Evolutionary conservation across 2,113 vertebrate genomes (phyloP), one percentile per base, ranked within the genome.

Genomic region (Istiophorus platypterus): DNA sequence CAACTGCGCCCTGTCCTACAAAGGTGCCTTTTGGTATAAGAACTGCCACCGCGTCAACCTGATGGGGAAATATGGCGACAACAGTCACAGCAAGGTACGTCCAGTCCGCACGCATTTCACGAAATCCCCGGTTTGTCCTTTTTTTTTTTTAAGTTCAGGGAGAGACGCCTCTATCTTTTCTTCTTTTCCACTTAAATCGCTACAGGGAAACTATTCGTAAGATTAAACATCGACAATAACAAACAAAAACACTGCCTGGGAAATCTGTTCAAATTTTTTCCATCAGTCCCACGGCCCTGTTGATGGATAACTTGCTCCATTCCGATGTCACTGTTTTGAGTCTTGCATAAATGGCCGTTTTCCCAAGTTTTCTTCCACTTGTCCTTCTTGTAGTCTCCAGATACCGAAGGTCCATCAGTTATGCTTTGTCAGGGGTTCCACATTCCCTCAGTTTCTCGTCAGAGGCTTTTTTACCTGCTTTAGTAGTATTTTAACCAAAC

Each of bases 1-100:
- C 88, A 99, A 99, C 94, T 99, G 98, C 49, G 98, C 98, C 61
- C 79, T 99, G 88, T 99, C 98, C 3, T 99, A 99, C 93, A 98
- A 98, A 88, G 98, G 98, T 0, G 98, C 98, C 1, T 99, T 99
- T 92, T 99, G 98, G 98, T 99, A 99, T 81, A 99, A 98, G 93
- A 99, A 99, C 82, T 99, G 98, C 37, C 98, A 99, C 84, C 96
- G 97, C 0, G 98, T 98, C 89, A 99, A 99, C 89, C 94, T 99
- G 68, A 99, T 99, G 97, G 98, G 98, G 17, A 95, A 96, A 94
- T 99, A 99, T 0, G 96, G 96, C 1, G 97, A 97, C 92, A 93
- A 91, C 76, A 99, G 88, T 87, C 98, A 99, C 91, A 99, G 98
- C 92, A 98, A 99, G 96, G 98, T 98, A 87, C 75, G 95, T 62